Base-by-base conservation (phyloP, 2,888 invertebrate species). In the Philereme vetulata region DNA sequence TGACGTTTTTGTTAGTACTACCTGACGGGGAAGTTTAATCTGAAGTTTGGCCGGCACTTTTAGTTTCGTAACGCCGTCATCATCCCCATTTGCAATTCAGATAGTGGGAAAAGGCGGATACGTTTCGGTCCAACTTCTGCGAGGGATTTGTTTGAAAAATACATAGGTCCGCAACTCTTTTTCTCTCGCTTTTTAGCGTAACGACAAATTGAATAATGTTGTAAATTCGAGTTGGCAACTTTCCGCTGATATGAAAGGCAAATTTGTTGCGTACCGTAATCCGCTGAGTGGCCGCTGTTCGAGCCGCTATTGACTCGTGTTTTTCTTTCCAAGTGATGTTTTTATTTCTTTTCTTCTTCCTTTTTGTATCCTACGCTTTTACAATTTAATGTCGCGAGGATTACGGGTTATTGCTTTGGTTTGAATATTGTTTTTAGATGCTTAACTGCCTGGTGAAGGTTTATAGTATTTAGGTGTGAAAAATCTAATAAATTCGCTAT, bases 1-100 rank as follows among this genome's bases (percentile, higher is more conserved):
- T 86, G 85, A 86, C 89, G 90, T 90, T 92, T 92, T 92, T 91
- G 91, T 92, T 90, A 89, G 88, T 85, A 64, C 82, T 88, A 91
- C 90, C 90, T 90, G 89, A 76, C 71, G 76, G 78, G 78, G 83
- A 87, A 89, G 87, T 90, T 91, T 90, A 90, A 91, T 90, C 84
- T 85, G 80, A 91, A 92, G 91, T 92, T 91, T 90, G 90, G 73
- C 82, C 81, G 79, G 86, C 90, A 92, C 90, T 92, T 92, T 90
- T 90, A 92, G 92, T 92, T 91, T 84, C 82, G 87, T 85, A 82
- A 84, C 86, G 87, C 77, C 85, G 88, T 90, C 90, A 88, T 90
- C 88, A 79, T 74, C 77, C 83, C 78, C 74, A 91, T 92, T 92
- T 91, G 90, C 91, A 92, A 91, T 92, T 88, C 91, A 90, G 88